These are phyloP conservation scores for Lepus townsendii DNA, from an alignment of 2,797 vertebrate genomes.

Conservation along the genomic window DNA sequence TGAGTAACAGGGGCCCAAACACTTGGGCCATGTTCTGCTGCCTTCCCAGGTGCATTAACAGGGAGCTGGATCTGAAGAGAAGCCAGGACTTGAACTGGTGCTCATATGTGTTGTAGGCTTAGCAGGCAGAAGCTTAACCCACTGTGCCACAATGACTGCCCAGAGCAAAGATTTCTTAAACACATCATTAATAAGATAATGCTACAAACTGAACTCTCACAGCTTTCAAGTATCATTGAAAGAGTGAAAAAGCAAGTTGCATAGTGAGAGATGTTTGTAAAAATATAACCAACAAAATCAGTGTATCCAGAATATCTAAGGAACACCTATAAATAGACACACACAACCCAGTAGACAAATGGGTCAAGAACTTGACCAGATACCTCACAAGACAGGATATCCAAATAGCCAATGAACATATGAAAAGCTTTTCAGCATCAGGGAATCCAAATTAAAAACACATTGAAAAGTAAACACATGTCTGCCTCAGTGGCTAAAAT, in stretches of 20 bases:
- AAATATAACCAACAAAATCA: neutral
- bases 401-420: neutral
- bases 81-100: too few relatives aligned
- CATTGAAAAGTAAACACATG: neutral
- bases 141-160: too few relatives aligned
- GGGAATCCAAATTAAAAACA: constrained; percentile 52
- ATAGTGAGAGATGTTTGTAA: neutral
- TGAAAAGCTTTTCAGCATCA: neutral
- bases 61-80: too few relatives aligned
- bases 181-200: neutral
- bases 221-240: constrained; percentile 12
- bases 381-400: neutral
- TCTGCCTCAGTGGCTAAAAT: constrained; percentile 7
- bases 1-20: too few relatives aligned
- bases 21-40: too few relatives aligned
- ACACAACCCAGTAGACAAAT: constrained; percentile 8
- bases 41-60: too few relatives aligned
- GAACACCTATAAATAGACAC: neutral
- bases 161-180: constrained; percentile 10
- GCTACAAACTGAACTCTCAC: constrained; percentile 22
- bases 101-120: too few relatives aligned
- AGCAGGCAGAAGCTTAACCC: too few relatives aligned
- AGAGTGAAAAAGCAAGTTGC: neutral
- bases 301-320: constrained; percentile 4
- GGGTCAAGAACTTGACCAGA: neutral